Base-by-base conservation (phyloP, 2,113 vertebrate genomes). In the Tinamus guttatus region DNA sequence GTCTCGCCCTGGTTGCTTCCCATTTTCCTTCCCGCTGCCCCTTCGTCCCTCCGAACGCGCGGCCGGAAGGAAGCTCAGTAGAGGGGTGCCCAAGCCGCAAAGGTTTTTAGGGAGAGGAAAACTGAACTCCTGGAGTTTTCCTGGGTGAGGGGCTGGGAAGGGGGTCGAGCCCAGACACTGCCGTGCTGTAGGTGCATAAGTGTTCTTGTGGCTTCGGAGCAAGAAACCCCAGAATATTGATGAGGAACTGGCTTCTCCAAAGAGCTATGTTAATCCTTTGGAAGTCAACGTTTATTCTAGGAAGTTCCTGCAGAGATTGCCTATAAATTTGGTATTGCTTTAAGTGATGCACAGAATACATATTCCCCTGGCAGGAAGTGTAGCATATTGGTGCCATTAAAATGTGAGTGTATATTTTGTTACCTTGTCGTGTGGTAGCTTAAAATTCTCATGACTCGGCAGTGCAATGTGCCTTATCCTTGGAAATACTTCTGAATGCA, bases 21-120 rank as follows among this genome's bases (percentile, higher is more conserved):
- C 84, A 56, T 96, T 95, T 97, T 97, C 95, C 67, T 95, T 86
- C 16, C 79, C 94, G 75, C 96, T 97, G 85, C 81, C 78, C 86
- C 85, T 92, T 49, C 49, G 5, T 49, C 96, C 80, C 91, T 96
- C 96, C 77, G 95, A 95, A 97, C 96, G 94, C 90, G 94, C 91
- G 81, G 69, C 86, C 96, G 77, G 93, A 97, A 96, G 63, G 60
- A 95, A 96, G 93, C 36, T 86, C 85, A 58, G 85, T 95, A 80
- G 92, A 85, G 12, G 36, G n/a, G 9, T 78, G 82, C 83, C 43
- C 89, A 56, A 89, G 90, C 87, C 94, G 93, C 62, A 54, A 65
- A 41, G 28, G 27, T 51, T 52, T 32, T 52, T 24, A 27, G 27
- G 47, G 34, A 18, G 9, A 34, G 8, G 17, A 32, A 36, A 27